These are phyloP conservation scores for Verasper variegatus DNA, from an alignment of 2,113 vertebrate genomes.

Conservation along the genomic window DNA sequence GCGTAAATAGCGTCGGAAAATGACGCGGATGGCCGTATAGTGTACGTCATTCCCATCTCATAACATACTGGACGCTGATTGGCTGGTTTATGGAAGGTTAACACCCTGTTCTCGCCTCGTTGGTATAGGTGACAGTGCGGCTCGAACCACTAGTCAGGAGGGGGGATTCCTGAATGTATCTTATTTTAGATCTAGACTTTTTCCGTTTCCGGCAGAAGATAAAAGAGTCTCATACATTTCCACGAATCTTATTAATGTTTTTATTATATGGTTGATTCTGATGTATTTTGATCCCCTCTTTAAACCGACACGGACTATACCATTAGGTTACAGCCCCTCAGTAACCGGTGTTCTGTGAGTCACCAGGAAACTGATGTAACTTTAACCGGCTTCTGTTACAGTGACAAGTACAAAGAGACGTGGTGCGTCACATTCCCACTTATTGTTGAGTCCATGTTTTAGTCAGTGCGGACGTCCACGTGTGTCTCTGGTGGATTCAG, in stretches of 20 bases:
- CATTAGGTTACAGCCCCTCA: background rate
- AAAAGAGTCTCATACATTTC: background rate
- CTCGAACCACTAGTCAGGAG: background rate
- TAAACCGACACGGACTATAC: background rate
- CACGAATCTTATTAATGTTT: background rate
- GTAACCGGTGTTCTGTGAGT: background rate
- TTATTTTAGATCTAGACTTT: background rate
- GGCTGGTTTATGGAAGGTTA: background rate
- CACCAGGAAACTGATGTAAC: conserved; percentile 44
- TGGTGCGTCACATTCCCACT: background rate
- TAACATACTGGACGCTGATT: conserved; percentile 23
- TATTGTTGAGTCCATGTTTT: background rate
- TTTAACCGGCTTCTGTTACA: conserved; percentile 37
- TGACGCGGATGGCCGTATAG: background rate
- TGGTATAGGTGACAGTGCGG: background rate
- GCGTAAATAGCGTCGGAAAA: background rate
- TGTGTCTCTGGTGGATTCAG: background rate
- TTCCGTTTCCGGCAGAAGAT: background rate
- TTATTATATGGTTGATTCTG: background rate
- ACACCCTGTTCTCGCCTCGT: background rate
- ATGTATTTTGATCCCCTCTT: background rate
- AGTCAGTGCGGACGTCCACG: background rate
- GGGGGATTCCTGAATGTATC: fast-evolving
- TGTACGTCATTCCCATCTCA: background rate
- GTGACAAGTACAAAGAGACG: background rate